phyloP scores from a whole-genome alignment of 1,140 invertebrate species.

The Drosophila ficusphila region DNA sequence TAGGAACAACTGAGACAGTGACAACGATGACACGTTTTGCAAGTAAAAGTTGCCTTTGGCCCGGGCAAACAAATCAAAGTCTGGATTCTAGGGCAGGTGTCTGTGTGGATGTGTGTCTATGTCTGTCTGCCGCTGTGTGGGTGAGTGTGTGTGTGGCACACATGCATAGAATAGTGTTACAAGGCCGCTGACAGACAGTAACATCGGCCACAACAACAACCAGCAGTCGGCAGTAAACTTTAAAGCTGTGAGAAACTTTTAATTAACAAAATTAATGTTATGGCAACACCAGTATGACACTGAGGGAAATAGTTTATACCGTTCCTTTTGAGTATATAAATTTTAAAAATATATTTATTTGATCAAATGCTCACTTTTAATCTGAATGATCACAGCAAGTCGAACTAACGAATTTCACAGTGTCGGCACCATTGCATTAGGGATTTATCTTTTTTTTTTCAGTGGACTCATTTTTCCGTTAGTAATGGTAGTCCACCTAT shows the following conservation, averaged over 20 bases:
- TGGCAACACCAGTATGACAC: slow-evolving; percentile 47
- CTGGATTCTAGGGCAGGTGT: slow-evolving; percentile 47
- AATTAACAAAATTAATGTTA: slow-evolving; percentile 82
- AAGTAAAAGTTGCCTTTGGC: slow-evolving; percentile 58
- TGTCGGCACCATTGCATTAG: too few relatives aligned
- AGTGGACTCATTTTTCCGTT: too few relatives aligned
- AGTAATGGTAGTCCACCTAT: slow-evolving; percentile 31
- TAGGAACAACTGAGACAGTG: slow-evolving; percentile 2
- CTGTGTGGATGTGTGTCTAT: slow-evolving; percentile 15
- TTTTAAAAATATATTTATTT: too few relatives aligned
- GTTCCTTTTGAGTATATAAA: too few relatives aligned
- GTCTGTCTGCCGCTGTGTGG: neutral
- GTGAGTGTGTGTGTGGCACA: neutral
- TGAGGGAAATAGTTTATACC: neutral
- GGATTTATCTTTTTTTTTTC: too few relatives aligned
- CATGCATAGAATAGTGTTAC: slow-evolving; percentile 28
- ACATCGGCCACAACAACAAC: slow-evolving; percentile 25
- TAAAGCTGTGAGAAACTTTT: slow-evolving; percentile 74
- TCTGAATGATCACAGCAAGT: too few relatives aligned
- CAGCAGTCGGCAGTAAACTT: slow-evolving; percentile 61
- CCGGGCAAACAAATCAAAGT: slow-evolving; percentile 48
- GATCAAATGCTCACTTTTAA: too few relatives aligned
- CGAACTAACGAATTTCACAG: too few relatives aligned
- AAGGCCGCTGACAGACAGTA: slow-evolving; percentile 39
- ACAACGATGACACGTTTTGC: slow-evolving; percentile 41